Evolutionary conservation across 2,888 invertebrate species (phyloP), one percentile per base, ranked within the genome.

Genomic region (Hybos culiciformis): DNA sequence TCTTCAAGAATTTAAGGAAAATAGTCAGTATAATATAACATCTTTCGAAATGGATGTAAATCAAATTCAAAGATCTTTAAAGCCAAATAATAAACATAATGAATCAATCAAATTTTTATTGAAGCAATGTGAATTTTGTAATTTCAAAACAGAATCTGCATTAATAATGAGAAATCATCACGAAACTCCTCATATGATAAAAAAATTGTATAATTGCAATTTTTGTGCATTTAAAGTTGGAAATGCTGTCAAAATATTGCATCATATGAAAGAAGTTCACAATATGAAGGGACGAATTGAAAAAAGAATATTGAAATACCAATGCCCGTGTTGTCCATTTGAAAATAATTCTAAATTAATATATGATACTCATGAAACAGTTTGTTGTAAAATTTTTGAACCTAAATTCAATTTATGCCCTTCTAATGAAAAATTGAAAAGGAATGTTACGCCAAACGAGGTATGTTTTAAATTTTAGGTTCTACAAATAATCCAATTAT

Each of bases 281-380:
- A 82, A 82, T 52, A 78, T 83, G 14, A 74, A 83, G 53, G 91
- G 87, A 5, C 77, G 83, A 48, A 66, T 93, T 46, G 88, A 91
- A 55, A 74, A 86, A 50, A 85, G 87, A 2, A 82, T 84, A 20
- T 81, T 86, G 1, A 84, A 84, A 63, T 91, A 91, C 63, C 88
- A 91, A 60, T 94, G 93, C 61, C 82, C 86, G 1, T 85, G 88
- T 59, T 94, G 94, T 69, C 85, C 88, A 1, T 93, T 91, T 59
- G 93, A 94, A 63, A 90, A 91, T 55, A 90, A 90, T 57, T 85
- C 88, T 42, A 92, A 90, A 66, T 86, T 86, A 21, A 91, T n/a
- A n/a, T n/a, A n/a, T n/a, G n/a, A n/a, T n/a, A n/a, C n/a, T 29
- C 94, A 94, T 70, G 73, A 83, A 51, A 76, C 85, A 46, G 82